phyloP scores from a whole-genome alignment of 2,113 vertebrate genomes.

The Chelonoidis abingdonii region DNA sequence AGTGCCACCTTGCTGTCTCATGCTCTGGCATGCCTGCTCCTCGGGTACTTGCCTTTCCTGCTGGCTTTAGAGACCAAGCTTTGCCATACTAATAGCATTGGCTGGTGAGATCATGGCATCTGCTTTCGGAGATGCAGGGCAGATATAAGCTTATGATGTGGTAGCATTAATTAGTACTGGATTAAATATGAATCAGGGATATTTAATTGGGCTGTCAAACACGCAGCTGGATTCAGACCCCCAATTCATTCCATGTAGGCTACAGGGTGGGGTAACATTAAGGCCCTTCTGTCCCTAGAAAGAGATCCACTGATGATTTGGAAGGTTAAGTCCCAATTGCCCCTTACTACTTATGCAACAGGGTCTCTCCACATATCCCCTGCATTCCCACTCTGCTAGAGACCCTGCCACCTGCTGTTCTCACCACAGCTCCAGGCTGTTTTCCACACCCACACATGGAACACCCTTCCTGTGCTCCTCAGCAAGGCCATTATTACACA shows the following conservation, averaged over 20 bases:
- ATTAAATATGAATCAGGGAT: too few species aligned
- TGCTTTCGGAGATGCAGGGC: neutral
- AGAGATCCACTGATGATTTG: neutral
- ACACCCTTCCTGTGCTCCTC: neutral
- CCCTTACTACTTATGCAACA: neutral
- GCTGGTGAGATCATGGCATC: neutral
- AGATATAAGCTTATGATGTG: neutral
- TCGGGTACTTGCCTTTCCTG: neutral
- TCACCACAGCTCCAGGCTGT: neutral
- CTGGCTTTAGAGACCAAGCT: neutral
- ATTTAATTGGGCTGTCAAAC: too few species aligned
- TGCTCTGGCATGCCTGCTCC: accelerated
- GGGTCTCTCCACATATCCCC: neutral
- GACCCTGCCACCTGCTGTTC: neutral
- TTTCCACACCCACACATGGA: neutral
- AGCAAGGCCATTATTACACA: neutral
- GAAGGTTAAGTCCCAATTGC: neutral
- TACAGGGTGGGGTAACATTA: neutral
- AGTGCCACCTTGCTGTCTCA: neutral
- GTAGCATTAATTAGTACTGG: too few species aligned
- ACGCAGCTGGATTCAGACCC: too few species aligned
- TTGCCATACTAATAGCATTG: neutral
- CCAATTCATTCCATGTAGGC: too few species aligned
- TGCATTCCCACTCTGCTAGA: neutral
- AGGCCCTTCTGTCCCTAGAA: neutral